A percentile compares a stretch with the other conserved stretches of the same genome.
phyloP scores from a whole-genome alignment of 2,797 vertebrate species.

The Brachyalestes nurse region DNA sequence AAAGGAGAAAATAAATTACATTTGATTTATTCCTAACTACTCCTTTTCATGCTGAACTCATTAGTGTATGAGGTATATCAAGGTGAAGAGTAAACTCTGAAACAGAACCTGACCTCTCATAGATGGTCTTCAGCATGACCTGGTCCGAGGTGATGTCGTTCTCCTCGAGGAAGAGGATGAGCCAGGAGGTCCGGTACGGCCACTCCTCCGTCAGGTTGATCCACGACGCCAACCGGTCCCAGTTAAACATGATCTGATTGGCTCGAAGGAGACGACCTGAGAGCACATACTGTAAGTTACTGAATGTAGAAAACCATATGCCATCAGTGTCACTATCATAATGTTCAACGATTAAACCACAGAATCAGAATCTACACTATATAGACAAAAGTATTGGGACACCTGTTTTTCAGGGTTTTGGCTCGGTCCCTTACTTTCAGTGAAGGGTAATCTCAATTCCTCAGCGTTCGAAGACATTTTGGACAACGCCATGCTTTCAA shows the following conservation, averaged over 20 bases:
- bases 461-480: too few species aligned
- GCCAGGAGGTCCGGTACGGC: constrained; percentile 97
- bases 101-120: constrained; percentile 85
- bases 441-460: too few species aligned
- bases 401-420: too few species aligned
- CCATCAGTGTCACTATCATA: not conserved
- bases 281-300: constrained; percentile 21
- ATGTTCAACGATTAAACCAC: not conserved
- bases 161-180: constrained; percentile 95
- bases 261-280: constrained; percentile 92
- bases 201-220: constrained; percentile 99
- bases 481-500: too few species aligned
- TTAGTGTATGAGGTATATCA: not conserved
- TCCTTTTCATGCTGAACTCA: not conserved
- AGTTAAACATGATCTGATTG: constrained; percentile 96
- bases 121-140: constrained; percentile 89
- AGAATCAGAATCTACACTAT: too few species aligned
- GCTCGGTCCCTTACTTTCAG: too few species aligned
- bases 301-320: too few species aligned
- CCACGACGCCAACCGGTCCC: constrained; percentile 97
- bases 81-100: not conserved
- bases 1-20: too few species aligned
- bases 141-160: constrained; percentile 90
- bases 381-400: too few species aligned
- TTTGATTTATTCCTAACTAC: too few species aligned